Base-by-base conservation (phyloP, 2,113 vertebrate species). In the Myotis davidii region DNA sequence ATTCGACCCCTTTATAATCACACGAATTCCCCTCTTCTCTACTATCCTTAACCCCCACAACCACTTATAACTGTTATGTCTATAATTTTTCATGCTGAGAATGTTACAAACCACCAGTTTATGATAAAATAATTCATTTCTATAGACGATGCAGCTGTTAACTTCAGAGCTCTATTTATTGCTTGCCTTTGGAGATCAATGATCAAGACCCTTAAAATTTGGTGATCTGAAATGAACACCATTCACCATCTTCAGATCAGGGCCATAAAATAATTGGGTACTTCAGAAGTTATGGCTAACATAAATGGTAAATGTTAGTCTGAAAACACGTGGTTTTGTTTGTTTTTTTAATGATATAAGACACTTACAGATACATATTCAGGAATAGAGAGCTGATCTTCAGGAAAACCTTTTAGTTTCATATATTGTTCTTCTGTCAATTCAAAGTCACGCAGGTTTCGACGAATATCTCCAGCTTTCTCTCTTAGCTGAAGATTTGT, bases 301-400 rank as follows among this genome's bases (percentile, higher is more conserved):
- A 27, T 25, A 93, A 74, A 87, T 39, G 10, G 45, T 12, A 76
- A 61, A 29, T 32, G 88, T 74, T 52, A 83, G 29, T 84, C 13
- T 79, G 34, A 82, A 87, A 91, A 83, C 25, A 37, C 0, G 52
- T n/a, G 17, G 45, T 1, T 45, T 64, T 11, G 45, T 9, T 27
- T 50, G 72, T 59, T 50, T 42, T 64, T 54, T 37, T 48, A 77
- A 34, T 12, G 48, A 91, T 11, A 67, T 4, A 42, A 42, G 85
- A 14, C 86, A 98, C 99, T 99, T 96, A 99, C 99, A 95, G 99
- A 99, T 65, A 99, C 99, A 56, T 99, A 99, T 98, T 99, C 99
- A 96, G 99, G 98, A 95, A 99, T 99, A 88, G 99, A 99, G 93
- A 99, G 98, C 48, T 99, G 99, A 78, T 99, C 99, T 64, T 99